Conservation (phyloP, 2,888 invertebrate genomes). For the Tipula lateralis region DNA sequence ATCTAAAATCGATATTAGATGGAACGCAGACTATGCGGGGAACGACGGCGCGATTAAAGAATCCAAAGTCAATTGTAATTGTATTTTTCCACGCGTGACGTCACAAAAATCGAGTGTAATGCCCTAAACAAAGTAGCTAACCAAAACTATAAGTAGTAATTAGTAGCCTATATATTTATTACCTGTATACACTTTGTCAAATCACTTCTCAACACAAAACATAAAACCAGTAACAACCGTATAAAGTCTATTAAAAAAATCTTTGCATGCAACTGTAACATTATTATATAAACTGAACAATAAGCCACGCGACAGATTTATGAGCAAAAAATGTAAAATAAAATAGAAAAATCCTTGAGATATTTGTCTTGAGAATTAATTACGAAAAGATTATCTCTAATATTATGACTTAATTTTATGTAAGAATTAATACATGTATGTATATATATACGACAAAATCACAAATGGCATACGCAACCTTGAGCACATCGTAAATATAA, state of each 20-base stretch:
- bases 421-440: not conserved
- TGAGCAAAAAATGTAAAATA: not conserved
- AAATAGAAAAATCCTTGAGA: not conserved
- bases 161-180: not conserved
- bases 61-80: not conserved
- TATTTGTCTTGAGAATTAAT: not conserved
- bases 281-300: not conserved
- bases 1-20: not conserved
- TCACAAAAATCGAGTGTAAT: not conserved
- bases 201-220: not conserved
- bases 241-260: not conserved
- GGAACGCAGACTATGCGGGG: not conserved
- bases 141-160: not conserved
- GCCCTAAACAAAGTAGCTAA: not conserved
- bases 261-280: not conserved
- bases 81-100: not conserved
- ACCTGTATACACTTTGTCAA: not conserved
- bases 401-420: conserved; percentile 24
- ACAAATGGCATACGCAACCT: not conserved
- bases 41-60: not conserved
- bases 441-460: not conserved
- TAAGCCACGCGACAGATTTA: conserved; percentile 19
- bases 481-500: not conserved
- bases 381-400: not conserved
- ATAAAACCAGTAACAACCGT: not conserved